Base-by-base conservation (phyloP, 2,888 invertebrate genomes). In the Dryococelus australis region DNA sequence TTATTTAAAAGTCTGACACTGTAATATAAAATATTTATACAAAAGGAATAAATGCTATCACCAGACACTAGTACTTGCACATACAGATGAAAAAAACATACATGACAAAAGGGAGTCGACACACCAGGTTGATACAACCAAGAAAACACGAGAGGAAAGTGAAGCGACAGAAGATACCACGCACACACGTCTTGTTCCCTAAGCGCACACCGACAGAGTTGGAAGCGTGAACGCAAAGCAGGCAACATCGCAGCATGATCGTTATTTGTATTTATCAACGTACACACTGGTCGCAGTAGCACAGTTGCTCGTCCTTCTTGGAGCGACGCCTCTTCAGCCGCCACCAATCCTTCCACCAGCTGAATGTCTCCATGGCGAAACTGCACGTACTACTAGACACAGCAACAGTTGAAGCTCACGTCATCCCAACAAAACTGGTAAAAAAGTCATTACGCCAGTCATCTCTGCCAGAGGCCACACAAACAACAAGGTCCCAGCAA, bases 311-410 rank as follows among this genome's bases (percentile, higher is more conserved):
- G 91, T 93, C 94, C 91, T 93, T 83, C 83, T 83, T 83, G 83
- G 35, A 93, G 90, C 95, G 94, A 93, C 95, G 95, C 91, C 94
- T 94, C 92, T 96, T 96, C 88, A 96, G 93, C 89, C 96, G 94
- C 96, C 96, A 96, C 96, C 96, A 96, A 92, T 96, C 96, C 92
- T 96, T 96, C 91, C 96, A 93, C 96, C 96, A 88, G 53, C 53
- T 84, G 87, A 87, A 87, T 51, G 88, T 80, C 86, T 88, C 88
- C 88, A 88, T 88, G 47, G 81, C 47, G 16, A 53, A 78, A 80
- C 81, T 87, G 87, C 43, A 27, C 20, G 13, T 27, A 28, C 84
- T 35, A 80, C 28, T n/a, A 20, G 10, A n/a, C 65, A 43, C 51
- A 43, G 83, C 65, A 53, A 87, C 86, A 85, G 79, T 53, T 28